Evolutionary conservation across 2,888 invertebrate species (phyloP).

Genomic region (Scaptomyza reducta): DNA sequence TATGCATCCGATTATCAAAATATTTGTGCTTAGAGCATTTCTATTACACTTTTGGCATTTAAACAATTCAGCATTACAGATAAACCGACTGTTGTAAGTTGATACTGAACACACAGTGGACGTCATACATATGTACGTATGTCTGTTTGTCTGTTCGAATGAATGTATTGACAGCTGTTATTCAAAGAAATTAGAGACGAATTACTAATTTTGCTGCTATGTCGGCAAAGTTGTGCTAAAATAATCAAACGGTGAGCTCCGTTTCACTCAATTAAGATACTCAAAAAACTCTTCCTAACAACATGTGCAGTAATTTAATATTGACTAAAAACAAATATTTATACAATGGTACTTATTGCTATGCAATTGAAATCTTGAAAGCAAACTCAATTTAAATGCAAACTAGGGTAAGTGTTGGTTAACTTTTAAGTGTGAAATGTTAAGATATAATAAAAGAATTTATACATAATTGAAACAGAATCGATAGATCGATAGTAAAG

Average conservation of each 20-base stretch:
- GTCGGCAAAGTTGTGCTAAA: neutral
- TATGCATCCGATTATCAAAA: conserved; percentile 53
- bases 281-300: neutral
- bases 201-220: neutral
- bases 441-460: neutral
- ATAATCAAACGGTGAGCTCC: neutral
- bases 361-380: neutral
- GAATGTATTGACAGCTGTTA: conserved; percentile 9
- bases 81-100: conserved; percentile 11
- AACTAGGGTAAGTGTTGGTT: neutral
- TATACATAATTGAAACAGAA: neutral
- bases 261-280: conserved; percentile 9
- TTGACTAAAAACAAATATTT: neutral
- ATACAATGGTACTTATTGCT: neutral
- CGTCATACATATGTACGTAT: neutral
- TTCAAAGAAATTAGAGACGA: conserved; percentile 5
- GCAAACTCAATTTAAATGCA: neutral
- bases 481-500: neutral
- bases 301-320: neutral
- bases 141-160: neutral
- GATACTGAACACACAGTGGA: neutral
- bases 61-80: conserved; percentile 31
- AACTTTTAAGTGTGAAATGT: neutral
- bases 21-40: conserved; percentile 38
- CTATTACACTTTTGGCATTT: conserved; percentile 29